Evolutionary conservation across 92 coral and sea anemone genomes (phyloP).

Genomic region (Siderastrea radians): DNA sequence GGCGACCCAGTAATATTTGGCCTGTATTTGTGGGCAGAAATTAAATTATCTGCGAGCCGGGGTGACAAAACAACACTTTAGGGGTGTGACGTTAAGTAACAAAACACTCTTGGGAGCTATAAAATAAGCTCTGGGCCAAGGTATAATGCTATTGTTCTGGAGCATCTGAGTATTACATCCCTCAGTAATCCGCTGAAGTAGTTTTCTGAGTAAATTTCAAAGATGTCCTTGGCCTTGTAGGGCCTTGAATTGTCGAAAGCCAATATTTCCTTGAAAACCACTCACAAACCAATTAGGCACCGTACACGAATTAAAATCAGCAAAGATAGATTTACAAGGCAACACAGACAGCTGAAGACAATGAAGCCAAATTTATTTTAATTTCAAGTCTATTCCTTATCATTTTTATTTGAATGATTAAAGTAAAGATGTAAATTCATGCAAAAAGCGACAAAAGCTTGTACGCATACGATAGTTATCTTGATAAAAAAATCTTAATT

Average conservation of each 20-base stretch:
- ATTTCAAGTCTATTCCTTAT: background rate
- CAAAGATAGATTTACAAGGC: constrained; percentile 12
- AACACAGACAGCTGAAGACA: constrained; percentile 21
- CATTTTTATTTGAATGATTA: background rate
- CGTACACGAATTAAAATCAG: constrained; percentile 21
- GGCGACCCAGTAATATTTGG: constrained; percentile 19
- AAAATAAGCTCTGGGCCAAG: background rate
- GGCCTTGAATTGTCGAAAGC: constrained; percentile 14
- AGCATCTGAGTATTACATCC: constrained; percentile 12
- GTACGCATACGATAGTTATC: background rate
- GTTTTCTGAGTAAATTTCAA: background rate
- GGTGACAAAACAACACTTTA: constrained; percentile 26
- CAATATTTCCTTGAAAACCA: constrained; percentile 32
- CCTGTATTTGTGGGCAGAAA: constrained; percentile 31
- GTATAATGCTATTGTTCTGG: constrained; percentile 17
- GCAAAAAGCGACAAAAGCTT: background rate
- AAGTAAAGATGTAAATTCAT: constrained; percentile 16
- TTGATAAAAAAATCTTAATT: background rate
- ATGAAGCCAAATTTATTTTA: constrained; percentile 17
- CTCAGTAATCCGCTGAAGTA: background rate
- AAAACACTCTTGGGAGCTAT: background rate
- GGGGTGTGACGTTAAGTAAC: constrained; percentile 16
- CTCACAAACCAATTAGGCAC: constrained; percentile 19
- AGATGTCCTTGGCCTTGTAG: constrained; percentile 11
- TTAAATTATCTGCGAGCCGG: constrained; percentile 22